Percentiles rank a stretch among this genome's conserved stretches.
Evolutionary conservation across 2,113 vertebrate species (phyloP).

Genomic region (Azemiops feae): DNA sequence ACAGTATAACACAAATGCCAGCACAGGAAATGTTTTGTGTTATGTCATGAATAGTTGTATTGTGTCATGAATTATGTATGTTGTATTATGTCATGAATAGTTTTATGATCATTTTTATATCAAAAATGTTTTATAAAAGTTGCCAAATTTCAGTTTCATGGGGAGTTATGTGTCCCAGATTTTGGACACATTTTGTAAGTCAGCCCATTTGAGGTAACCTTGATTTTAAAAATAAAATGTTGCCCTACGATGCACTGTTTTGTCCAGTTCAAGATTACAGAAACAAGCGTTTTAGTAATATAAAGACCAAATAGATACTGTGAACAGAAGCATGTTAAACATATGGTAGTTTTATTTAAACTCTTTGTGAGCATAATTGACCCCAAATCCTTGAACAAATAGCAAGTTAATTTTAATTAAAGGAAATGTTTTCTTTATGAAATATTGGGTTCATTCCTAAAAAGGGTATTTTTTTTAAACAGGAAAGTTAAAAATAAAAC

Average conservation of each 20-base stretch:
- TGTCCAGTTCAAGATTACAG: not conserved
- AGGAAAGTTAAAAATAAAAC: constrained; percentile 55
- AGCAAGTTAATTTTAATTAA: constrained; percentile 52
- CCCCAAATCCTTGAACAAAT: constrained; percentile 53
- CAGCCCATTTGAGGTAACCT: not conserved
- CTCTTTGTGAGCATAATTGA: constrained; percentile 37
- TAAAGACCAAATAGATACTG: not conserved
- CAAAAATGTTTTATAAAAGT: no score
- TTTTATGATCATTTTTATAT: no score
- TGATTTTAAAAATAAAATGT: not conserved
- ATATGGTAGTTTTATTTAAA: constrained; percentile 57
- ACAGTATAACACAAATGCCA: no score
- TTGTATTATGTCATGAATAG: no score
- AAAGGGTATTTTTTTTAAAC: not conserved
- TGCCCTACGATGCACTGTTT: not conserved
- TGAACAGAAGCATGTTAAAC: constrained; percentile 12
- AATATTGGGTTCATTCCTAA: constrained; percentile 33
- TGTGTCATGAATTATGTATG: no score
- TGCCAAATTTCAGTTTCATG: no score
- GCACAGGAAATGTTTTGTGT: no score
- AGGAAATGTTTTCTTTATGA: constrained; percentile 59
- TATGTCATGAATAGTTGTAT: no score
- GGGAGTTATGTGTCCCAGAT: no score
- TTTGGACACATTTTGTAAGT: no score
- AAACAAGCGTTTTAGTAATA: not conserved